These are phyloP conservation scores for Drosophila melanica DNA, from an alignment of 1,140 invertebrate species.

Conservation along the genomic window DNA sequence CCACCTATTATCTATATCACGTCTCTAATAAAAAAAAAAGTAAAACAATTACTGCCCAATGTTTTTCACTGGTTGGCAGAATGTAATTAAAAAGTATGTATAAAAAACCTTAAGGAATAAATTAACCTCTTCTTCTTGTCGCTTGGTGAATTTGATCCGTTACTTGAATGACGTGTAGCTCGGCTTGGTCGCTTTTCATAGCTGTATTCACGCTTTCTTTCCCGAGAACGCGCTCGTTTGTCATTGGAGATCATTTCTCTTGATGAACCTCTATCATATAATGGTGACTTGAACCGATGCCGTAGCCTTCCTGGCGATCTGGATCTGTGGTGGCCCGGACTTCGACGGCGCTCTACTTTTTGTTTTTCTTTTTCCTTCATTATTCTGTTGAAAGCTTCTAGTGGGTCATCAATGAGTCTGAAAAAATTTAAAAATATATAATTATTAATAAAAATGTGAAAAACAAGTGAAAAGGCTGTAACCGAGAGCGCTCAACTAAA, in stretches of 20 bases:
- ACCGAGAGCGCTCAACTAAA: too few relatives aligned
- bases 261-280: constrained; percentile 54
- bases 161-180: constrained; percentile 41
- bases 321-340: constrained; percentile 66
- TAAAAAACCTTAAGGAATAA: constrained; percentile 37
- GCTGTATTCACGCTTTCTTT: constrained; percentile 70
- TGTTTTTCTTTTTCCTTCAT: constrained; percentile 92
- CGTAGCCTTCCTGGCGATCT: constrained; percentile 68
- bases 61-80: neutral
- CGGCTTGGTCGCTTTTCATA: constrained; percentile 55
- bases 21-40: neutral
- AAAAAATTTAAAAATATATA: neutral
- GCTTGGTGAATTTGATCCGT: constrained; percentile 65
- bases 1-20: neutral
- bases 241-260: constrained; percentile 57
- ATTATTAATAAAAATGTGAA: neutral
- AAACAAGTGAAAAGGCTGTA: too few relatives aligned
- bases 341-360: constrained; percentile 86
- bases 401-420: constrained; percentile 91
- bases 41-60: neutral
- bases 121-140: constrained; percentile 77
- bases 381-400: constrained; percentile 93
- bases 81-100: constrained; percentile 20
- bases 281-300: constrained; percentile 63
- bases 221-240: constrained; percentile 63